These are phyloP conservation scores for Syngnathus typhle DNA, from an alignment of 2,113 vertebrate genomes.

Conservation along the genomic window DNA sequence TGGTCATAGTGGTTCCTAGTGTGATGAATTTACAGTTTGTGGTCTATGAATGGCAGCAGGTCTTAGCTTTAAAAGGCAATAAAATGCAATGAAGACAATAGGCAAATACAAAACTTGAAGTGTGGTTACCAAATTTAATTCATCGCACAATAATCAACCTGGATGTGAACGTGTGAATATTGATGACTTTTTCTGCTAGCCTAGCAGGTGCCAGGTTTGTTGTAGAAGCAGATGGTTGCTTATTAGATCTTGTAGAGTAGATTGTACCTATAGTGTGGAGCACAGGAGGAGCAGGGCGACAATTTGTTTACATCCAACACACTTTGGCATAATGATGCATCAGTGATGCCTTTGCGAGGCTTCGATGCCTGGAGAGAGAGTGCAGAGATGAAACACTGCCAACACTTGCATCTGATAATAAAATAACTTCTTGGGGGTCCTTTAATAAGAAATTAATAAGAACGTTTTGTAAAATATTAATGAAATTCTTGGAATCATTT, in stretches of 20 bases:
- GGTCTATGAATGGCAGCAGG: not conserved
- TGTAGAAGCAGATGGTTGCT: slow-evolving; percentile 52
- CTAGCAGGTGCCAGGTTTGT: slow-evolving; percentile 41
- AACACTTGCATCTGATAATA: not conserved
- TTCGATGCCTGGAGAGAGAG: slow-evolving; percentile 34
- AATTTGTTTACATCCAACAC: slow-evolving; percentile 49
- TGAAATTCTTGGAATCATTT: slow-evolving; percentile 10
- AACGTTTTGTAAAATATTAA: not conserved
- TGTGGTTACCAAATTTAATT: not conserved
- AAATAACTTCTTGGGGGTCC: not conserved
- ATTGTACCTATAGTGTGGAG: slow-evolving; percentile 57
- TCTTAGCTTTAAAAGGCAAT: not conserved
- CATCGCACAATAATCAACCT: not conserved
- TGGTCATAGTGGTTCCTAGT: too few species aligned
- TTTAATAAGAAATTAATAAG: not conserved
- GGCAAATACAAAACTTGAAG: not conserved
- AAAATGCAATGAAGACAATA: not conserved
- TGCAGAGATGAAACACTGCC: slow-evolving; percentile 26
- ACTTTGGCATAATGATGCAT: slow-evolving; percentile 39
- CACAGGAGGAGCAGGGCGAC: slow-evolving; percentile 49
- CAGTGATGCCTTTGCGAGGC: slow-evolving; percentile 34
- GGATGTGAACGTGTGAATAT: slow-evolving; percentile 41
- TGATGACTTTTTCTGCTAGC: not conserved
- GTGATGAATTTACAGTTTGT: not conserved
- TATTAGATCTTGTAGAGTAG: slow-evolving; percentile 54